These are phyloP conservation scores for Campylomormyrus numenius DNA, from an alignment of 2,113 vertebrate species.

Conservation along the genomic window DNA sequence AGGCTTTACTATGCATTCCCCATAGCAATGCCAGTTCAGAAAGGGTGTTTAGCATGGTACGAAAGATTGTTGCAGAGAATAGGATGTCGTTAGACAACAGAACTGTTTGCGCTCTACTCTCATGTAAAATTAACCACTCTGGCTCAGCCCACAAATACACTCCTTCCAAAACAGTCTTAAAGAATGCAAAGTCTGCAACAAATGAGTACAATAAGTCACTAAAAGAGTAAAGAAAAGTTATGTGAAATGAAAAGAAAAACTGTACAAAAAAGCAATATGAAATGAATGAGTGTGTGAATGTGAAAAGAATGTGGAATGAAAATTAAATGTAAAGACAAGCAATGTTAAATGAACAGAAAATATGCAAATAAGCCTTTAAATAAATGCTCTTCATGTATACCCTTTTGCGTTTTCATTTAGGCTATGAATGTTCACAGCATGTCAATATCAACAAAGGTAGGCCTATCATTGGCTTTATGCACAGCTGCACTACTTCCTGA, in stretches of 20 bases:
- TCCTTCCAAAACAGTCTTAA: slow-evolving; percentile 7
- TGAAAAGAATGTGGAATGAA: not conserved
- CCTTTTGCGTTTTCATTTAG: too few species aligned
- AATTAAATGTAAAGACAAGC: not conserved
- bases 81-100: not conserved
- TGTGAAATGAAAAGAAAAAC: slow-evolving; percentile 1
- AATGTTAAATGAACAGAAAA: too few species aligned
- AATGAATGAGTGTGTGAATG: not conserved
- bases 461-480: too few species aligned
- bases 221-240: not conserved
- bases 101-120: slow-evolving; percentile 18
- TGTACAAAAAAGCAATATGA: not conserved
- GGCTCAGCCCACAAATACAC: slow-evolving; percentile 5
- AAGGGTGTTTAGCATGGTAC: not conserved
- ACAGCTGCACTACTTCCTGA: too few species aligned
- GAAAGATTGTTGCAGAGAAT: not conserved
- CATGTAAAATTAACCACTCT: slow-evolving; percentile 20
- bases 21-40: not conserved
- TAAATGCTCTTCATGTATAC: too few species aligned
- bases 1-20: not conserved
- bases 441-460: too few species aligned
- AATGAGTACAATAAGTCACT: not conserved
- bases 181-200: not conserved
- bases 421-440: too few species aligned
- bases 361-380: too few species aligned